A percentile compares a stretch with the other conserved stretches of the same genome.
Conservation (phyloP, 2,888 invertebrate species). For the Pterostichus madidus region DNA sequence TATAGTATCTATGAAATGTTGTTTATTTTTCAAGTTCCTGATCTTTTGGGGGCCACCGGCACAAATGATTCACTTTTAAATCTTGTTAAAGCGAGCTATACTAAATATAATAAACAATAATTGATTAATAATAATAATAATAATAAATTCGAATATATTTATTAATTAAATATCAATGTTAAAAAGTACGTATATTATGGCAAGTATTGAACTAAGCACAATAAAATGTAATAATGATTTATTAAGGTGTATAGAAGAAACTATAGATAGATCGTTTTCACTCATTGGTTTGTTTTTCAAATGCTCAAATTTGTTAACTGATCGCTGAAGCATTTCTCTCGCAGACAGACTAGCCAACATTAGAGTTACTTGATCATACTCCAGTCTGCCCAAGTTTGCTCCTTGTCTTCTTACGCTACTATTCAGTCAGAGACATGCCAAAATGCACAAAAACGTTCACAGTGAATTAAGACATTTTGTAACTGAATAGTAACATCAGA, state of each 20-base stretch:
- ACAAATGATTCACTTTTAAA: constrained; percentile 67
- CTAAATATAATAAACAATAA: constrained; percentile 67
- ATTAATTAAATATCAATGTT: constrained; percentile 72
- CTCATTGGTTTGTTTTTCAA: constrained; percentile 64
- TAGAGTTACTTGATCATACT: not conserved
- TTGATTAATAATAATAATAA: constrained; percentile 66
- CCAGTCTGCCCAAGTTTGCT: not conserved
- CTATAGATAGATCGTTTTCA: constrained; percentile 65
- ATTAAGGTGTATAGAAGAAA: constrained; percentile 66
- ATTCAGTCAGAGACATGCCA: too few species aligned
- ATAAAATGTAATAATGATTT: constrained; percentile 72
- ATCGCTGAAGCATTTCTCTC: constrained; percentile 16
- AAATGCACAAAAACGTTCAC: too few species aligned
- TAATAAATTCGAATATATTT: constrained; percentile 67
- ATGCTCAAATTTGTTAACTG: constrained; percentile 66
- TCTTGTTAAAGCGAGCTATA: constrained; percentile 67
- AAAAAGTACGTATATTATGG: constrained; percentile 72
- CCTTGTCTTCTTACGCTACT: not conserved
- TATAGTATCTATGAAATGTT: constrained; percentile 61
- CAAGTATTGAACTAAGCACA: constrained; percentile 75
- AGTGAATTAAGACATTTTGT: not conserved
- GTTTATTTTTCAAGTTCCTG: constrained; percentile 67
- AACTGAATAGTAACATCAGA: too few species aligned
- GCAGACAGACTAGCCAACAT: not conserved
- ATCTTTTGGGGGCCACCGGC: constrained; percentile 67